Percentiles rank a stretch among this genome's conserved stretches.
phyloP scores from a whole-genome alignment of 2,888 invertebrate species.

The Hypolimnas misippus region DNA sequence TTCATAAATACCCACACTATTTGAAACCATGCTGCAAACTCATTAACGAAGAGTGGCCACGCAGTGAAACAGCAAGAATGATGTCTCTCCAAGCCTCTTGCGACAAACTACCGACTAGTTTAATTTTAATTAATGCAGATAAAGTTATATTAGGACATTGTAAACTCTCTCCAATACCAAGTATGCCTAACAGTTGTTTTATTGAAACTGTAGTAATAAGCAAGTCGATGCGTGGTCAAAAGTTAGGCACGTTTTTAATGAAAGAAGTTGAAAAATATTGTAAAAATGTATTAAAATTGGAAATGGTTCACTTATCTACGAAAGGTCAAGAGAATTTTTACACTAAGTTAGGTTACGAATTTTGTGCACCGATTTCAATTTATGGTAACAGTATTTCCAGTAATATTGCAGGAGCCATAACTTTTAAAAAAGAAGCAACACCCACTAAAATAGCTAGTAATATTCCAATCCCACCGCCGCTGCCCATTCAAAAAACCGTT shows the following conservation, averaged over 20 bases:
- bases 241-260: constrained; percentile 90
- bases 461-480: constrained; percentile 60
- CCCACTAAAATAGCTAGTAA: constrained; percentile 28
- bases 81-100: constrained; percentile 89
- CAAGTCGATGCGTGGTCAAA: constrained; percentile 88
- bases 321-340: constrained; percentile 91
- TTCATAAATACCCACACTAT: constrained; percentile 89
- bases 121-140: constrained; percentile 85
- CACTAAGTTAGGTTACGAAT: constrained; percentile 87
- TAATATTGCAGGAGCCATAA: constrained; percentile 33
- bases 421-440: constrained; percentile 47
- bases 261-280: constrained; percentile 89
- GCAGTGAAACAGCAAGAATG: constrained; percentile 91
- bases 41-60: constrained; percentile 94
- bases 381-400: constrained; percentile 78
- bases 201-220: constrained; percentile 93
- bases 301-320: constrained; percentile 87
- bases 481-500: constrained; percentile 56
- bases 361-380: constrained; percentile 88
- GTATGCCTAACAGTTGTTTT: constrained; percentile 88
- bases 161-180: constrained; percentile 89
- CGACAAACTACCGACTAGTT: constrained; percentile 88
- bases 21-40: constrained; percentile 88
- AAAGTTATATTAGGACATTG: constrained; percentile 89
- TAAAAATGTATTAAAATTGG: constrained; percentile 83